phyloP scores from a whole-genome alignment of 2,113 vertebrate genomes.

The Macquaria australasica region DNA sequence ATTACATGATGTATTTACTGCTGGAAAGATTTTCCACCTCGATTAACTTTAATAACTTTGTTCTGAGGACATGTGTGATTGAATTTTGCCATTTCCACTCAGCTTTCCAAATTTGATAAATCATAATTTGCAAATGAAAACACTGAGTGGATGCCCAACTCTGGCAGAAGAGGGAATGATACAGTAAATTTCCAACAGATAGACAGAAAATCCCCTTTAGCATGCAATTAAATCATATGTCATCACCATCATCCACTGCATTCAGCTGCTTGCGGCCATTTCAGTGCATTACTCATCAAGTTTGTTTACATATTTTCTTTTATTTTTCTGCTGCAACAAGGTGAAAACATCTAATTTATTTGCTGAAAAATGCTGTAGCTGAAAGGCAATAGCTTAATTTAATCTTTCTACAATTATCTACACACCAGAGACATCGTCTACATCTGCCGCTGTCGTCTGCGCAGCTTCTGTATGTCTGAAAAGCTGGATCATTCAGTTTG shows the following conservation, averaged over 20 bases:
- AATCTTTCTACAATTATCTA: slow-evolving; percentile 15
- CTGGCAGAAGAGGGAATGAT: slow-evolving; percentile 6
- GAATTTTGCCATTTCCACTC: slow-evolving; percentile 60
- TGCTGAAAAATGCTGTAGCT: background rate
- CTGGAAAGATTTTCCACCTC: slow-evolving; percentile 52
- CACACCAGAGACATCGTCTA: slow-evolving; percentile 4
- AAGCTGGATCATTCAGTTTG: background rate
- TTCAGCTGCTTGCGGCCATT: slow-evolving; percentile 4
- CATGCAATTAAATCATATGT: slow-evolving; percentile 6
- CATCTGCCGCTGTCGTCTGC: slow-evolving; percentile 10
- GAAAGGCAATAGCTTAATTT: slow-evolving; percentile 19
- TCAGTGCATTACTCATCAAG: background rate
- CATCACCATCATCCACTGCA: background rate
- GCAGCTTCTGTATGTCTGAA: background rate
- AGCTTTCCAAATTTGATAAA: slow-evolving; percentile 61
- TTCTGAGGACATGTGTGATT: slow-evolving; percentile 45
- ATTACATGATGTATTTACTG: slow-evolving; percentile 56
- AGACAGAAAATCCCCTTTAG: slow-evolving; percentile 32
- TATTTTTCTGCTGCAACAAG: slow-evolving; percentile 6
- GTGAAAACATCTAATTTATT: slow-evolving; percentile 25
- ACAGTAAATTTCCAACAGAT: slow-evolving; percentile 19
- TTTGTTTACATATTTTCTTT: slow-evolving; percentile 7
- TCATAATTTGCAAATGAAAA: slow-evolving; percentile 51
- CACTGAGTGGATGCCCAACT: background rate
- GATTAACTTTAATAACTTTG: slow-evolving; percentile 57